phyloP scores from a whole-genome alignment of 2,797 vertebrate genomes.

The Gila robusta region DNA sequence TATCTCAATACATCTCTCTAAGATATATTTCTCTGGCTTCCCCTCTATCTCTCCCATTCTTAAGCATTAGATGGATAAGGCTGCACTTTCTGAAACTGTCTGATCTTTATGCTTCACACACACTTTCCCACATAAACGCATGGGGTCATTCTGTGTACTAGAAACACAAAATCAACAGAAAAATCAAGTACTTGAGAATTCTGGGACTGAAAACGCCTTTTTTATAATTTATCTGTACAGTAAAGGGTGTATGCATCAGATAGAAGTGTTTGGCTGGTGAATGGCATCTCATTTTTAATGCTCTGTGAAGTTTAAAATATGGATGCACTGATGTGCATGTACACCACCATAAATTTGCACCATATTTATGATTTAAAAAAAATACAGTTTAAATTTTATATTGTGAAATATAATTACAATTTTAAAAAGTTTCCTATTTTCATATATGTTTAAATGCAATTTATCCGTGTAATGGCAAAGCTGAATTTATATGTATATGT shows the following conservation, averaged over 20 bases:
- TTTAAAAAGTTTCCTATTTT: no score
- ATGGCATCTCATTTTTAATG: neutral
- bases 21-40: conserved; percentile 66
- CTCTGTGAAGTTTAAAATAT: neutral
- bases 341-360: neutral
- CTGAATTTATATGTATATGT: neutral
- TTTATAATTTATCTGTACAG: neutral
- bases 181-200: neutral
- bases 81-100: neutral
- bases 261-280: neutral
- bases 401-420: neutral
- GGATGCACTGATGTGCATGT: neutral
- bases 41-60: conserved; percentile 54
- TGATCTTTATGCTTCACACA: conserved; percentile 15
- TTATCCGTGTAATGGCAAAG: neutral
- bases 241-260: neutral
- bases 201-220: neutral
- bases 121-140: neutral
- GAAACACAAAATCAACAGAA: conserved; percentile 30
- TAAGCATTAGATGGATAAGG: conserved; percentile 38
- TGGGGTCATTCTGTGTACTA: neutral
- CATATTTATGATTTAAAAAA: neutral
- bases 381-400: neutral
- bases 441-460: neutral
- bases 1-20: conserved; percentile 71